Base-by-base conservation (phyloP, 1,140 invertebrate species). In the Brachionus calyciflorus region DNA sequence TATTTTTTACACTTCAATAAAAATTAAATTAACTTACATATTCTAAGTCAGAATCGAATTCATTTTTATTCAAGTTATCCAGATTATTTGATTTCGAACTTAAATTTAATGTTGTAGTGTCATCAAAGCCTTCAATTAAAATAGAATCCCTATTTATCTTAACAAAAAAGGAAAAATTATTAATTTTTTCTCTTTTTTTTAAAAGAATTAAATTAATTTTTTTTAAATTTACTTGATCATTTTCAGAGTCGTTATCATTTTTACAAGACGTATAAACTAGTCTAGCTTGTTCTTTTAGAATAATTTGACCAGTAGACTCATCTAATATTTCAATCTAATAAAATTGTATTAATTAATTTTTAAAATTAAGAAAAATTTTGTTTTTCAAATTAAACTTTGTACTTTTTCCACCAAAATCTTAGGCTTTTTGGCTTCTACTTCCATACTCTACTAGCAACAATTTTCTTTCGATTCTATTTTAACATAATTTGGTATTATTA, bases 311-410 rank as follows among this genome's bases (percentile, higher is more conserved):
- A 3, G 69, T 73, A 7, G 69, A 73, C 48, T 73, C 69, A 17
- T 73, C 69, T 33, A 73, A 41, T 51, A 73, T 73, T 73, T 73
- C 46, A 37, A 73, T 55, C 69, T 73, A 44, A 65, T 44, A 44
- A 3, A 37, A 30, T 44, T 41, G 3, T 26, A 21, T 33, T 9
- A 9, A 4, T 0, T 44, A 26, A 33, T 30, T n/a, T n/a, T 19
- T 26, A 19, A 0, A 10, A 1, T n/a, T 7, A 41, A 37, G 24
- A 24, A 19, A 24, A 12, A 0, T 19, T 28, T 44, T 44, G 30
- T 4, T 46, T 30, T 17, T 1, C 14, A 40, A 63, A 7, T 63
- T 37, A 63, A n/a, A n/a, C n/a, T n/a, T n/a, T n/a, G n/a, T 37
- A 37, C 60, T 41, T 65, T 65, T 44, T 65, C 60, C 4, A 65